These are phyloP conservation scores for Laupala kohalensis DNA, from an alignment of 1,140 invertebrate genomes.

Conservation along the genomic window DNA sequence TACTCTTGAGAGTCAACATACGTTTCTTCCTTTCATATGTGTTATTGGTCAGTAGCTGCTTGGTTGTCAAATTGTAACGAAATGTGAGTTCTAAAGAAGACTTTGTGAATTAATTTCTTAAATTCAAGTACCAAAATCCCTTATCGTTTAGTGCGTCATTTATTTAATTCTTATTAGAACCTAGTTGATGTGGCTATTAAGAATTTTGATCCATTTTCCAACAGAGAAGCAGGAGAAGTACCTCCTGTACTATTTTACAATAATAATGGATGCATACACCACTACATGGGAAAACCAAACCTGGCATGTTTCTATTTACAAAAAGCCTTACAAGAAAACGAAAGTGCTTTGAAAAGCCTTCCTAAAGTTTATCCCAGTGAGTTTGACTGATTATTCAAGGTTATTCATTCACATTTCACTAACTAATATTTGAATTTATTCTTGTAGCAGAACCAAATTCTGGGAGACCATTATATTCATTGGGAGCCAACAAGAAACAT, in stretches of 20 bases:
- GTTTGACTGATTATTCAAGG: background rate
- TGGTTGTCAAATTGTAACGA: no score
- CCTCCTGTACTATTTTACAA: slow-evolving; percentile 68
- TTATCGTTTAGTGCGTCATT: no score
- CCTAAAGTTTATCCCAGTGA: slow-evolving; percentile 29
- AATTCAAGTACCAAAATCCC: background rate
- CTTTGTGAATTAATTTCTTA: background rate
- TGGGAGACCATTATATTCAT: slow-evolving; percentile 39
- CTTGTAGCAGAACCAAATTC: slow-evolving; percentile 30
- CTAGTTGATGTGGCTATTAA: no score
- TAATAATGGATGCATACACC: slow-evolving; percentile 78
- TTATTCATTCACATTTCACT: background rate
- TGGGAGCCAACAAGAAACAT: slow-evolving; percentile 50
- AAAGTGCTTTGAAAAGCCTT: slow-evolving; percentile 38
- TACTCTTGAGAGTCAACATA: no score
- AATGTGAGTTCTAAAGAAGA: no score
- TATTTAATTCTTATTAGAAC: no score
- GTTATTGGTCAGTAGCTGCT: no score
- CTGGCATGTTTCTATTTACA: slow-evolving; percentile 75
- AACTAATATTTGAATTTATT: background rate
- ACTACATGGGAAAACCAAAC: slow-evolving; percentile 74
- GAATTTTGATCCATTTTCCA: no score
- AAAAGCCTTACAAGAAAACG: slow-evolving; percentile 70
- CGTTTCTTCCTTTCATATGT: no score
- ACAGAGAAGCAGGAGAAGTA: slow-evolving; percentile 45